These are phyloP conservation scores for Gymnoscelis rufifasciata DNA, from an alignment of 2,888 invertebrate species.

Conservation along the genomic window DNA sequence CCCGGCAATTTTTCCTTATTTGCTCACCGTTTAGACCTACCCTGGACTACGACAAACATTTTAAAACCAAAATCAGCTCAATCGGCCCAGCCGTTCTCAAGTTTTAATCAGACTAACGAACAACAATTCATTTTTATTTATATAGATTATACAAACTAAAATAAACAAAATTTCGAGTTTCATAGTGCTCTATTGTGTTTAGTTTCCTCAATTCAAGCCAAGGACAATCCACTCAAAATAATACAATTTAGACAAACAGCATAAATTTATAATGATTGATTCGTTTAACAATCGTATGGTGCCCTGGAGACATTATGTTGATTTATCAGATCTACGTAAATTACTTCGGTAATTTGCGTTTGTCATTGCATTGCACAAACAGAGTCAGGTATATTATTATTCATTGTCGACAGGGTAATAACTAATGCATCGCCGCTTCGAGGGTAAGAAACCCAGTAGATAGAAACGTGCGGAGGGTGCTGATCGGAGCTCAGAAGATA, in stretches of 20 bases:
- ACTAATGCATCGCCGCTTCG: slow-evolving; percentile 1
- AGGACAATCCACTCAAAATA: too few relatives aligned
- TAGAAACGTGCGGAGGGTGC: neutral
- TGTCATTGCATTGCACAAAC: slow-evolving; percentile 34
- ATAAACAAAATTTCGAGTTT: too few relatives aligned
- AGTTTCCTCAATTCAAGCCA: too few relatives aligned
- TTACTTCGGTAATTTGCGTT: slow-evolving; percentile 40
- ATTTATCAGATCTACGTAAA: slow-evolving; percentile 44
- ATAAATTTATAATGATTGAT: slow-evolving; percentile 47
- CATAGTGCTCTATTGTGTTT: too few relatives aligned
- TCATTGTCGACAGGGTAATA: slow-evolving; percentile 5
- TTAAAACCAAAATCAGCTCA: too few relatives aligned
- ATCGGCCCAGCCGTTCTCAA: too few relatives aligned
- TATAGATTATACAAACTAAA: too few relatives aligned
- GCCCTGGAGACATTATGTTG: slow-evolving; percentile 35
- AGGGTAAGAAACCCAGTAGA: neutral
- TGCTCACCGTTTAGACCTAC: too few relatives aligned
- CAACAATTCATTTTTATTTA: too few relatives aligned
- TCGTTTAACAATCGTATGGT: slow-evolving; percentile 36
- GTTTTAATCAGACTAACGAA: too few relatives aligned
- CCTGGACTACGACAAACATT: too few relatives aligned
- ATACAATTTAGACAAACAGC: slow-evolving; percentile 35
- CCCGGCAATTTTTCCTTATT: too few relatives aligned
- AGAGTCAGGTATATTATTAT: slow-evolving; percentile 16
- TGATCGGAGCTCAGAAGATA: neutral